Percentiles rank a stretch among this genome's conserved stretches.
phyloP scores from a whole-genome alignment of 2,113 vertebrate genomes.

The Ascaphus truei region DNA sequence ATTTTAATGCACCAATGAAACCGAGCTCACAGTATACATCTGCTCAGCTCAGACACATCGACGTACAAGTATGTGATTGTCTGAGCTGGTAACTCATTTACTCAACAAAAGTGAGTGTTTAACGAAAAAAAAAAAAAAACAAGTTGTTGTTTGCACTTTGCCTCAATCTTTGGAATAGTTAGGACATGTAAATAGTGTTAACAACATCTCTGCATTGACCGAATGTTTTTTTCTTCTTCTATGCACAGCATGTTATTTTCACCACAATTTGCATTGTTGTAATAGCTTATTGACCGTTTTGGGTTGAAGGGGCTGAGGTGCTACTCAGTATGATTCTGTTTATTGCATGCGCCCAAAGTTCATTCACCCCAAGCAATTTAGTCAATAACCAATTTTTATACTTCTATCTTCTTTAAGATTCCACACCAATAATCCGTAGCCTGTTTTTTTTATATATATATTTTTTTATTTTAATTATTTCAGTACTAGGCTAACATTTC shows the following conservation, averaged over 20 bases:
- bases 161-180: no score
- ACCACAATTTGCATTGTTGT: conserved; percentile 94
- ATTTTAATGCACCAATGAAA: no score
- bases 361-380: conserved; percentile 82
- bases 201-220: conserved; percentile 68
- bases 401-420: conserved; percentile 81
- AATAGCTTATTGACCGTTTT: conserved; percentile 96
- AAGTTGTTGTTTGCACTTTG: no score
- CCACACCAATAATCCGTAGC: conserved; percentile 68
- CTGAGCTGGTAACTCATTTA: no score
- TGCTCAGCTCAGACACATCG: no score
- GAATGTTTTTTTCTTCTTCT: conserved; percentile 64
- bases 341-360: conserved; percentile 90
- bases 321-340: conserved; percentile 84
- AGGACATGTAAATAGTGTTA: conserved; percentile 58
- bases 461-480: conserved; percentile 71
- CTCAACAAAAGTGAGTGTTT: no score
- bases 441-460: no score
- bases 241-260: conserved; percentile 76
- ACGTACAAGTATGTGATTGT: no score
- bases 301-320: conserved; percentile 81
- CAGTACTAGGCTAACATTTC: conserved; percentile 89
- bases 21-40: no score
- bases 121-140: no score
- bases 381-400: conserved; percentile 97